A percentile compares a stretch with the other conserved stretches of the same genome.
Conservation (phyloP, 2,888 invertebrate species). For the Drosophila anomalata region DNA sequence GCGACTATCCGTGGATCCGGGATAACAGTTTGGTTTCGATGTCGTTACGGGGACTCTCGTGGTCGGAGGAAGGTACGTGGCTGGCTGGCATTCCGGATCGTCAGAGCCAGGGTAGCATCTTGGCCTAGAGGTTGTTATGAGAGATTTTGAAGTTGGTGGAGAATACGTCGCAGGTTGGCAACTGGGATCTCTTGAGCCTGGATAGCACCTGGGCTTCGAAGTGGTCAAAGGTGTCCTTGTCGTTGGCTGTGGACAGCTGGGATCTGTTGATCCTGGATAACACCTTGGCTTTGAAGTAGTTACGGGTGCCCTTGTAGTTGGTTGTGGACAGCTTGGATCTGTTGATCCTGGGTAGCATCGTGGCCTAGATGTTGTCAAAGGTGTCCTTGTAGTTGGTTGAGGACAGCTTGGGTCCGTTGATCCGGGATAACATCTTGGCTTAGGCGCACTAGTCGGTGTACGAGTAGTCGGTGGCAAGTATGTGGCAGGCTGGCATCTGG, state of each 20-base stretch:
- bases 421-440: slow-evolving; percentile 20
- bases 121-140: slow-evolving; percentile 42
- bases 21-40: slow-evolving; percentile 16
- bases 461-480: slow-evolving; percentile 23
- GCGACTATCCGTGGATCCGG: slow-evolving; percentile 20
- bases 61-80: slow-evolving; percentile 4
- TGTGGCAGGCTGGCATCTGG: slow-evolving; percentile 28
- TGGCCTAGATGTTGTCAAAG: slow-evolving; percentile 22
- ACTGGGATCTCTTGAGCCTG: slow-evolving; percentile 79
- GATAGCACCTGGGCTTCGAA: slow-evolving; percentile 65
- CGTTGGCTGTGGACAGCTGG: slow-evolving; percentile 32
- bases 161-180: slow-evolving; percentile 16
- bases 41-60: slow-evolving; percentile 6
- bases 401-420: slow-evolving; percentile 23
- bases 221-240: not conserved
- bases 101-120: slow-evolving; percentile 81
- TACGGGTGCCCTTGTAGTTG: not conserved
- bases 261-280: slow-evolving; percentile 29
- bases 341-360: slow-evolving; percentile 45
- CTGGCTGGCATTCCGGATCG: slow-evolving; percentile 58
- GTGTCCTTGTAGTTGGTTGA: slow-evolving; percentile 6
- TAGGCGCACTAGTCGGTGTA: slow-evolving; percentile 1
- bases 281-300: slow-evolving; percentile 10
- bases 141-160: slow-evolving; percentile 5
- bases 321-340: slow-evolving; percentile 19